Evolutionary conservation across 1,140 invertebrate species (phyloP), one percentile per base, ranked within the genome.

Genomic region (Acromyrmex charruanus): DNA sequence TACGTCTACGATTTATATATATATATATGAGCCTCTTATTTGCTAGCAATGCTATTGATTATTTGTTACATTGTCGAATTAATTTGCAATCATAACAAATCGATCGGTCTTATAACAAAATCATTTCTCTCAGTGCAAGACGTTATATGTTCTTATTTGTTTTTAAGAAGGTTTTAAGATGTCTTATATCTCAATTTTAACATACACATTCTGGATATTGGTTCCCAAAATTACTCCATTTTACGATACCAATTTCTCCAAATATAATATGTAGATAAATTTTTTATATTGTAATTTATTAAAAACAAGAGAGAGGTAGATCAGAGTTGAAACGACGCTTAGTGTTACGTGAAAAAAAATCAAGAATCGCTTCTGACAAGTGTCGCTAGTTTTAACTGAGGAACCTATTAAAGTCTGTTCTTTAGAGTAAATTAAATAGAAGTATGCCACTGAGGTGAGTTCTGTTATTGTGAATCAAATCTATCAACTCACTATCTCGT

Each of bases 371-470:
- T 77, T 77, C 58, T 77, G 58, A 5, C 58, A 77, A 44, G 21
- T 63, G 5, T 63, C 35, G 10, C 49, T 16, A 77, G 18, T 35
- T 74, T 58, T 18, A 28, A 58, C 12, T 21, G 21, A 49, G 5
- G 7, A 2, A 28, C 16, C 12, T 49, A 35, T 31, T 21, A 63
- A 63, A 63, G 7, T 44, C 51, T 10, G 18, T 5, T 49, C 21
- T 63, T 77, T n/a, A 49, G 3, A 79, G 3, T 3, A 65, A 49
- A 65, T 65, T 65, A 77, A 49, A 77, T 65, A 28, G 21, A 63
- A 77, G 12, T 68, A 74, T 55, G n/a, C 4, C 35, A 28, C 10
- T 63, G 3, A 59, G 63, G 4, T 44, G 21, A 77, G 16, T 12
- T 25, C 7, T 21, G 16, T 63, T 44, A 63, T 77, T 35, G 1